A percentile compares a stretch with the other conserved stretches of the same genome.
phyloP scores from a whole-genome alignment of 2,888 invertebrate species.

The Ctena decussata region DNA sequence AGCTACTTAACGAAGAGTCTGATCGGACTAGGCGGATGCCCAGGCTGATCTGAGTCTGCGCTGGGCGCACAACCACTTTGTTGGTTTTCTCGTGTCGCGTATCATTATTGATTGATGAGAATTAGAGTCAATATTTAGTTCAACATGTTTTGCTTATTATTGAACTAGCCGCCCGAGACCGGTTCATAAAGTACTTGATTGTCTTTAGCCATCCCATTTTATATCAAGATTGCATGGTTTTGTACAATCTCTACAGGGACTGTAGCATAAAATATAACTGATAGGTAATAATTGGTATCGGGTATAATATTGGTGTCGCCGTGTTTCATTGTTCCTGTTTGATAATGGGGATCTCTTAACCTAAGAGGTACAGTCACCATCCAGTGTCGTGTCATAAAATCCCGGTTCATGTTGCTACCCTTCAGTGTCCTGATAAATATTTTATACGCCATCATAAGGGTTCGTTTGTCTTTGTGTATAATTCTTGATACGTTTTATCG shows the following conservation, averaged over 20 bases:
- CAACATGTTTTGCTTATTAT: background rate
- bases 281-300: constrained; percentile 31
- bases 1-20: too few relatives aligned
- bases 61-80: too few relatives aligned
- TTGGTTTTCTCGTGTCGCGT: too few relatives aligned
- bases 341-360: background rate
- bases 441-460: background rate
- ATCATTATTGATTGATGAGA: too few relatives aligned
- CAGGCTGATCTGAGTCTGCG: too few relatives aligned
- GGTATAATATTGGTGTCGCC: constrained; percentile 35
- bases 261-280: background rate
- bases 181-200: background rate
- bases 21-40: too few relatives aligned
- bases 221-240: background rate
- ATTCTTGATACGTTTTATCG: background rate
- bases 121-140: background rate
- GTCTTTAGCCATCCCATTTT: background rate
- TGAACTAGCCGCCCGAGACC: background rate
- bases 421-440: background rate
- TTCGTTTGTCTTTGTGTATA: background rate
- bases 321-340: background rate
- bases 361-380: background rate
- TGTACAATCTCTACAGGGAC: background rate
- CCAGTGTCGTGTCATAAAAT: background rate
- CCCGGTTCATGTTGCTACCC: background rate